Evolutionary conservation across 30 jellyfish, hydroid and myxozoan species (phyloP).

Genomic region (Hydractinia echinata): DNA sequence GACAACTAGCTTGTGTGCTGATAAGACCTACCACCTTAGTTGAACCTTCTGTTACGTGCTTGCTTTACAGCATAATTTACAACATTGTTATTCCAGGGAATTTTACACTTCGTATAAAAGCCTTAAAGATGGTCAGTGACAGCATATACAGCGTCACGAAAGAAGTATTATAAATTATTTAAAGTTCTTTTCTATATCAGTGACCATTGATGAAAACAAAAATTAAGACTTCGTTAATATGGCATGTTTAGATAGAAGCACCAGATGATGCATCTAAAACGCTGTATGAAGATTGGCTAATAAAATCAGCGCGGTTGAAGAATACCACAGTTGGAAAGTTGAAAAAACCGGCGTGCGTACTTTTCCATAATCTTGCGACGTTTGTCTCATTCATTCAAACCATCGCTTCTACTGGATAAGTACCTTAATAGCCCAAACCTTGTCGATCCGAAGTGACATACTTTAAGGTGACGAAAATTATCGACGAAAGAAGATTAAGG

Average conservation of each 20-base stretch:
- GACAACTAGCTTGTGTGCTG: too few relatives aligned
- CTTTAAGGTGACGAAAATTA: too few relatives aligned
- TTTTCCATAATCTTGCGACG: not conserved
- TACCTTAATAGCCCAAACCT: too few relatives aligned
- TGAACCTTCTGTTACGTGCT: too few relatives aligned
- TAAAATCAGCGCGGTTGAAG: slow-evolving; percentile 28
- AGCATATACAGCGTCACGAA: slow-evolving; percentile 7
- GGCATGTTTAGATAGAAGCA: slow-evolving; percentile 54
- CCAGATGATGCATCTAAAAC: slow-evolving; percentile 58
- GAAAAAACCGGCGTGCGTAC: slow-evolving; percentile 22
- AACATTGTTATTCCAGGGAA: slow-evolving; percentile 12
- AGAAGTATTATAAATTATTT: not conserved
- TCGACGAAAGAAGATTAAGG: too few relatives aligned
- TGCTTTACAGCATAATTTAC: too few relatives aligned
- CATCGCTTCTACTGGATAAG: too few relatives aligned
- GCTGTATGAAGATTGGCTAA: slow-evolving; percentile 83
- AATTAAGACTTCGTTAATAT: not conserved
- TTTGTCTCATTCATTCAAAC: too few relatives aligned
- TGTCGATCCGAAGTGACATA: too few relatives aligned
- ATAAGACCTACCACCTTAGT: too few relatives aligned
- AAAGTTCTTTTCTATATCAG: too few relatives aligned
- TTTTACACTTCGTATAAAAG: slow-evolving; percentile 32
- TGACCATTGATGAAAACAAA: too few relatives aligned
- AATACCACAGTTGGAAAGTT: not conserved
- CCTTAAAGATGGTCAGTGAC: slow-evolving; percentile 10